phyloP scores from a whole-genome alignment of 1,140 invertebrate species.

The Drosophila malerkotliana region DNA sequence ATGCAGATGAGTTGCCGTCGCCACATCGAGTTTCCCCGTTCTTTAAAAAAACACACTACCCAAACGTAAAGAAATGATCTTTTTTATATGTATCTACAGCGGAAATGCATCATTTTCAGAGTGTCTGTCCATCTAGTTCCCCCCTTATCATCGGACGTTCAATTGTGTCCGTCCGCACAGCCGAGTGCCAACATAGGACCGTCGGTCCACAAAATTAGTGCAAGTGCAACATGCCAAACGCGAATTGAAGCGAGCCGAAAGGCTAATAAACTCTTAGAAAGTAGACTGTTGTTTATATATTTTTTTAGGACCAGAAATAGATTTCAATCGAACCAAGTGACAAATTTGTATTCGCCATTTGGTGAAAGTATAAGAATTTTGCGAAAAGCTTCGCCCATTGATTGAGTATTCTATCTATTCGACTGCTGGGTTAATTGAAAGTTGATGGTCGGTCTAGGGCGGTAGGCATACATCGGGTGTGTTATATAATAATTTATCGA shows the following conservation, averaged over 20 bases:
- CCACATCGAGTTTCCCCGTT: conserved; percentile 41
- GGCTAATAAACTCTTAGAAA: conserved; percentile 72
- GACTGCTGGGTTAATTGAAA: conserved; percentile 27
- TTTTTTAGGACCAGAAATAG: too few relatives aligned
- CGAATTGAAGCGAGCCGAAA: conserved; percentile 43
- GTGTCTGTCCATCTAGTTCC: conserved; percentile 9
- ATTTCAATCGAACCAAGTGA: conserved; percentile 1
- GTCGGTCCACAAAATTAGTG: conserved; percentile 60
- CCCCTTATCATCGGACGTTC: conserved; percentile 27
- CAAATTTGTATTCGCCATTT: background rate
- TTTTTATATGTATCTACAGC: conserved; percentile 49
- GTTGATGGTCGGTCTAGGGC: conserved; percentile 36
- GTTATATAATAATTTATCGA: conserved; percentile 50
- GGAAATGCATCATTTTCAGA: conserved; percentile 76
- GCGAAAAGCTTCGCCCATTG: conserved; percentile 1
- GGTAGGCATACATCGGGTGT: conserved; percentile 16
- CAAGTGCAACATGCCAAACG: conserved; percentile 67
- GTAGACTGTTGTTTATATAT: conserved; percentile 17
- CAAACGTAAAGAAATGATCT: conserved; percentile 39
- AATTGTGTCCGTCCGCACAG: conserved; percentile 29
- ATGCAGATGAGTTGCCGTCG: conserved; percentile 70
- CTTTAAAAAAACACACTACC: conserved; percentile 40
- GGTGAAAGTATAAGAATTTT: background rate
- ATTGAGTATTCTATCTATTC: conserved; percentile 15
- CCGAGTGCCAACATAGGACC: background rate